phyloP scores from a whole-genome alignment of 2,888 invertebrate species.

The Laothoe populi region DNA sequence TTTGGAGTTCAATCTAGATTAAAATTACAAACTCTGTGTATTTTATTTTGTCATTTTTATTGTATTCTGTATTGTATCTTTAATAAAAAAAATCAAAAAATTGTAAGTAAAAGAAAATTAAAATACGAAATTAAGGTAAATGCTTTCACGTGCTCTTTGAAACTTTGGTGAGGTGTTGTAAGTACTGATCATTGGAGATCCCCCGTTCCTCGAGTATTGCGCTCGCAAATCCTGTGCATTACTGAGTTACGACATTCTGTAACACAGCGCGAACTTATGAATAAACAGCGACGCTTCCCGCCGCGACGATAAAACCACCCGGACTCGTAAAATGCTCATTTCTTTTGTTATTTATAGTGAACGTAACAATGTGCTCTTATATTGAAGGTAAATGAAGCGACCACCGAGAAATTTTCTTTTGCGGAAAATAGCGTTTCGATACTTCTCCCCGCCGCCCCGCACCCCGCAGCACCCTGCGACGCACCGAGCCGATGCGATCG shows the following conservation, averaged over 20 bases:
- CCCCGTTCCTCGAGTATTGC: not conserved
- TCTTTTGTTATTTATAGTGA: constrained; percentile 20
- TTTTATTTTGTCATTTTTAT: too few relatives aligned
- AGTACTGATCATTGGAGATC: too few relatives aligned
- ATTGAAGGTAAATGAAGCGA: constrained; percentile 23
- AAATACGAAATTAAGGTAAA: too few relatives aligned
- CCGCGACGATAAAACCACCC: not conserved
- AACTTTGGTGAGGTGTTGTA: too few relatives aligned
- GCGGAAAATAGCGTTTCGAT: constrained; percentile 19
- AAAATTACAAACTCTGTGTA: too few relatives aligned
- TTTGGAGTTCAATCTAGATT: too few relatives aligned
- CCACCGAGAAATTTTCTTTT: constrained; percentile 20
- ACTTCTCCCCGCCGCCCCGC: not conserved
- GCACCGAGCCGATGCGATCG: not conserved
- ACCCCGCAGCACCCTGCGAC: not conserved
- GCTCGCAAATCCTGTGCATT: constrained; percentile 14
- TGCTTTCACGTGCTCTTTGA: too few relatives aligned
- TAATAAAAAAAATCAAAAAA: too few relatives aligned
- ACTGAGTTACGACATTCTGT: not conserved
- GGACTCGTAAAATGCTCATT: constrained; percentile 23
- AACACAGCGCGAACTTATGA: constrained; percentile 13
- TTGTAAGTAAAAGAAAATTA: too few relatives aligned
- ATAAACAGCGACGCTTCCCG: constrained; percentile 7
- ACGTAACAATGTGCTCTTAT: constrained; percentile 10
- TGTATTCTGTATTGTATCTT: too few relatives aligned